Percentiles rank a stretch among this genome's conserved stretches.
Conservation (phyloP, 1,140 invertebrate species). For the Hyphantria cunea region DNA sequence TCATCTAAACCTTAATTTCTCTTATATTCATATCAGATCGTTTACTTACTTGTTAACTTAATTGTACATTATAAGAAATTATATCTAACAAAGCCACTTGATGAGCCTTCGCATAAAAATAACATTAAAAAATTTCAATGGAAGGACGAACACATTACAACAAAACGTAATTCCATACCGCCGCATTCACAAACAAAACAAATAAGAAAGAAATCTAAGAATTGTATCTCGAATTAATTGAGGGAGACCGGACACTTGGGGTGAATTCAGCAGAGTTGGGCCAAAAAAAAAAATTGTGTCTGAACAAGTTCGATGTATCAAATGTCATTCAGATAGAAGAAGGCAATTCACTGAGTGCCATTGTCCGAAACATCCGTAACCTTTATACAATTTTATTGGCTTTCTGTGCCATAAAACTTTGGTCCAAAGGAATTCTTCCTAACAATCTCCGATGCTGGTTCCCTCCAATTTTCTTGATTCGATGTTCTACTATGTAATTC, state of each 20-base stretch:
- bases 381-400: constrained; percentile 51
- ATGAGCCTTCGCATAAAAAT: background rate
- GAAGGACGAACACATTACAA: background rate
- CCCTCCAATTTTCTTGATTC: constrained; percentile 27
- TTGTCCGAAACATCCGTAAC: constrained; percentile 30
- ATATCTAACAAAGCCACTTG: too few relatives aligned
- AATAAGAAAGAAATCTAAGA: constrained; percentile 11
- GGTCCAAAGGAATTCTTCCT: constrained; percentile 35
- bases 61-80: too few relatives aligned
- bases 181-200: constrained; percentile 2
- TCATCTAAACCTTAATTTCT: too few relatives aligned
- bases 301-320: constrained; percentile 29
- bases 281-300: constrained; percentile 17
- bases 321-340: constrained; percentile 27
- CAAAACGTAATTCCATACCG: background rate
- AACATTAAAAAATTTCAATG: constrained; percentile 1
- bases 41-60: too few relatives aligned
- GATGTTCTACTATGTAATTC: constrained; percentile 34
- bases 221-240: constrained; percentile 26
- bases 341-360: constrained; percentile 38
- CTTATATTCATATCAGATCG: too few relatives aligned
- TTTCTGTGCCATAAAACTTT: constrained; percentile 46
- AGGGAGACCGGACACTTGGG: constrained; percentile 5
- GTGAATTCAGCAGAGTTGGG: constrained; percentile 7
- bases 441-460: constrained; percentile 29